These are phyloP conservation scores for Hyperopisus bebe DNA, from an alignment of 2,113 vertebrate species.

Conservation along the genomic window DNA sequence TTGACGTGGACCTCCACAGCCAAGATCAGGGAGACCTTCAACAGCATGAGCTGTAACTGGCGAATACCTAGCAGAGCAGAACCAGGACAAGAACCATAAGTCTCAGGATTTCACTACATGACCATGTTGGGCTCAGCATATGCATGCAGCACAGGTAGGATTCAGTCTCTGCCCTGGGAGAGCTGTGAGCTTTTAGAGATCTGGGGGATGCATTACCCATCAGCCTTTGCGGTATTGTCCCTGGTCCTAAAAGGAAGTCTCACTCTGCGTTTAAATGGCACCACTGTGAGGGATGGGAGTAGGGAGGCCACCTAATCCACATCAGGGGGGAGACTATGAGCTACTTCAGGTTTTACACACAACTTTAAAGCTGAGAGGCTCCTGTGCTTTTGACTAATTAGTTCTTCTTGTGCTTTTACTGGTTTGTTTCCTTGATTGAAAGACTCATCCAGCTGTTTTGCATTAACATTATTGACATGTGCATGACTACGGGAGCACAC, in stretches of 20 bases:
- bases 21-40: conserved; percentile 88
- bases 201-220: neutral
- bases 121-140: neutral
- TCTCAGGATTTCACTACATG: neutral
- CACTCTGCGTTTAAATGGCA: neutral
- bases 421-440: neutral
- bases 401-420: neutral
- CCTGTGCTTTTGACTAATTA: neutral
- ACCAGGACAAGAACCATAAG: conserved; percentile 18
- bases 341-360: neutral
- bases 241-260: neutral
- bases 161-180: neutral
- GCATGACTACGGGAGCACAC: neutral
- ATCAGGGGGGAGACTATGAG: neutral
- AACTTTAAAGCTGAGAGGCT: neutral
- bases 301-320: neutral
- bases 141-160: neutral
- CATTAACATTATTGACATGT: neutral
- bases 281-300: neutral
- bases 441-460: neutral
- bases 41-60: conserved; percentile 88
- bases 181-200: neutral
- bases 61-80: conserved; percentile 75
- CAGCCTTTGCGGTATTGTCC: too few relatives aligned
- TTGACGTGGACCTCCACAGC: conserved; percentile 93